These are phyloP conservation scores for Gopherus evgoodei DNA, from an alignment of 2,113 vertebrate species.

Conservation along the genomic window DNA sequence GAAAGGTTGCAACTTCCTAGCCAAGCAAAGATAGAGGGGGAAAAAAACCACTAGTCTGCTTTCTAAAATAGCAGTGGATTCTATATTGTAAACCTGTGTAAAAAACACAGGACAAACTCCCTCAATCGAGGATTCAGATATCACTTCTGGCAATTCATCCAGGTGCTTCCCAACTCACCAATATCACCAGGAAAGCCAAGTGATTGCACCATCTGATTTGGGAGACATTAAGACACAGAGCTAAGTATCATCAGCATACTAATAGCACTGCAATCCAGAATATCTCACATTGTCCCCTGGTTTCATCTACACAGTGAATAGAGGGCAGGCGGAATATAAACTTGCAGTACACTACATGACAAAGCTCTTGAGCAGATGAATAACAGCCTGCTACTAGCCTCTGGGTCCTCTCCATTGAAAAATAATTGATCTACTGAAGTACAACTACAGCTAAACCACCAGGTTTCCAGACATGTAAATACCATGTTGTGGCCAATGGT, in stretches of 20 bases:
- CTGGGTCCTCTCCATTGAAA: neutral
- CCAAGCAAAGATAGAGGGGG: fast-evolving
- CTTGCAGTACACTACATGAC: fast-evolving
- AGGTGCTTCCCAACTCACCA: fast-evolving
- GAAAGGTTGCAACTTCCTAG: neutral
- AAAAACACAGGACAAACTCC: neutral
- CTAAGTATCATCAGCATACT: fast-evolving
- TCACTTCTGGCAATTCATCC: neutral
- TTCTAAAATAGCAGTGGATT: neutral
- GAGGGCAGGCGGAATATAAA: neutral
- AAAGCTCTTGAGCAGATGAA: neutral
- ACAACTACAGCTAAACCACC: neutral
- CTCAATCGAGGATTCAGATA: neutral
- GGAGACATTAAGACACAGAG: neutral
- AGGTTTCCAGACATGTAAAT: neutral
- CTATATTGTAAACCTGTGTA: neutral
- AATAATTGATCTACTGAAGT: neutral
- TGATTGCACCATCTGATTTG: fast-evolving
- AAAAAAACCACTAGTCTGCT: neutral
- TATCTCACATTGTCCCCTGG: neutral
- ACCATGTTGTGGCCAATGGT: neutral
- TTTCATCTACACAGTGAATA: fast-evolving
- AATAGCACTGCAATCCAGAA: fast-evolving
- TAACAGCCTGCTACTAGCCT: neutral
- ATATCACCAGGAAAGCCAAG: neutral